These are phyloP conservation scores for Anser brachyrhynchus DNA, from an alignment of 2,113 vertebrate genomes.

Conservation along the genomic window DNA sequence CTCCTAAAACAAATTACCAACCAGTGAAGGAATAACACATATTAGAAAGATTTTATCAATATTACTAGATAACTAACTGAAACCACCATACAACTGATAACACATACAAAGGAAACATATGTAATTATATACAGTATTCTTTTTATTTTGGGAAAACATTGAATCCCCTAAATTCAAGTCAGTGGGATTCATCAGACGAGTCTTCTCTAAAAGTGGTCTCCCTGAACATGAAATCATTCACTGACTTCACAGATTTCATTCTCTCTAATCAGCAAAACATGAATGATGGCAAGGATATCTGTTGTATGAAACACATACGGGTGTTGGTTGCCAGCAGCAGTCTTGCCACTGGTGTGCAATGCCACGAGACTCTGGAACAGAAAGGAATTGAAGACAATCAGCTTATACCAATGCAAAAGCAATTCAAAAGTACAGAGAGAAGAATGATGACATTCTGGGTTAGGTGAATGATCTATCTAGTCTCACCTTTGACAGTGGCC, in stretches of 20 bases:
- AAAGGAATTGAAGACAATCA: not conserved
- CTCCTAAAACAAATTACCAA: not conserved
- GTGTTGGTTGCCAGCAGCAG: not conserved
- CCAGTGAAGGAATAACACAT: not conserved
- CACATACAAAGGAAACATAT: not conserved
- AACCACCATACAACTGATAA: not conserved
- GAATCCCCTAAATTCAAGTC: not conserved
- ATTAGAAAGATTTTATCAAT: not conserved
- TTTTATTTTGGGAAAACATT: not conserved
- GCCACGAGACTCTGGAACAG: not conserved
- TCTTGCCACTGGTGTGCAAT: not conserved
- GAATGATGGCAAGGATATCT: not conserved
- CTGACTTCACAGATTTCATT: not conserved
- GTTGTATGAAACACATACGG: not conserved
- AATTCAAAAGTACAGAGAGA: not conserved
- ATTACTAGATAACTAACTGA: not conserved
- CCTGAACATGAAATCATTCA: not conserved
- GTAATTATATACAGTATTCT: not conserved
- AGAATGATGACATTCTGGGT: not conserved
- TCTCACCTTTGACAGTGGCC: not conserved
- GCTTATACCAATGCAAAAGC: not conserved
- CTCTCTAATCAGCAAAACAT: not conserved
- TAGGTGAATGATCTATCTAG: not conserved
- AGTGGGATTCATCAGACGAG: not conserved
- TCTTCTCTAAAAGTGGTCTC: not conserved